phyloP scores from a whole-genome alignment of 2,113 vertebrate genomes.

The Leptocoma aspasia region DNA sequence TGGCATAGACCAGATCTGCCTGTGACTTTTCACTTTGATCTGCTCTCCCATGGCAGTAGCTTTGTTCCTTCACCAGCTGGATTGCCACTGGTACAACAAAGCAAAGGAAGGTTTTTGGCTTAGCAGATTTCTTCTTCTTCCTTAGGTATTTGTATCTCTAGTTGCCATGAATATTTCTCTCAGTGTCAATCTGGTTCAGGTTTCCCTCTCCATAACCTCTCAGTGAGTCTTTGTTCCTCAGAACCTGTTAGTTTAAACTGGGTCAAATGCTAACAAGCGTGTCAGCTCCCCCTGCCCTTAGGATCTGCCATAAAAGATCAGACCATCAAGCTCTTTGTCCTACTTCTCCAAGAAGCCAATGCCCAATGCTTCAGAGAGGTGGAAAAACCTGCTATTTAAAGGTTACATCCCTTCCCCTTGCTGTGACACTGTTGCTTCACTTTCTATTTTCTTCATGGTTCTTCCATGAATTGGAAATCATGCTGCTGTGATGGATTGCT shows the following conservation, averaged over 20 bases:
- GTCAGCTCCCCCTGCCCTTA: not conserved
- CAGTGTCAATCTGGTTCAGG: not conserved
- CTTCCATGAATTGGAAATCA: not conserved
- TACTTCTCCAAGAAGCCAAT: conserved; percentile 1
- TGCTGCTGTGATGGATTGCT: not conserved
- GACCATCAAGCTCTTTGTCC: not conserved
- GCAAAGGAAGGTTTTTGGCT: not conserved
- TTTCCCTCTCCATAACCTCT: not conserved
- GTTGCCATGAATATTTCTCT: not conserved
- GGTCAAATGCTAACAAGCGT: not conserved
- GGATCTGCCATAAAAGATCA: conserved; percentile 35
- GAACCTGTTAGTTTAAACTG: conserved; percentile 22
- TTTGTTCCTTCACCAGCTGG: not conserved
- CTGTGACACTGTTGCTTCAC: not conserved
- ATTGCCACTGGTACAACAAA: not conserved
- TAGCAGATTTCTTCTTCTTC: not conserved
- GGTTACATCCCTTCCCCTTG: not conserved
- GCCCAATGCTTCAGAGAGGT: not conserved
- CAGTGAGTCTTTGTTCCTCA: not conserved
- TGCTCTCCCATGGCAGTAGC: not conserved
- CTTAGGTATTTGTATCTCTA: not conserved
- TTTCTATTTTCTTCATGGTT: not conserved
- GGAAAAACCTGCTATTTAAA: not conserved
- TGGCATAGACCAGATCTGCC: not conserved
- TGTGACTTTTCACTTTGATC: not conserved